A percentile compares a stretch with the other conserved stretches of the same genome.
phyloP scores from a whole-genome alignment of 2,113 vertebrate genomes.

The Erythrolamprus reginae region DNA sequence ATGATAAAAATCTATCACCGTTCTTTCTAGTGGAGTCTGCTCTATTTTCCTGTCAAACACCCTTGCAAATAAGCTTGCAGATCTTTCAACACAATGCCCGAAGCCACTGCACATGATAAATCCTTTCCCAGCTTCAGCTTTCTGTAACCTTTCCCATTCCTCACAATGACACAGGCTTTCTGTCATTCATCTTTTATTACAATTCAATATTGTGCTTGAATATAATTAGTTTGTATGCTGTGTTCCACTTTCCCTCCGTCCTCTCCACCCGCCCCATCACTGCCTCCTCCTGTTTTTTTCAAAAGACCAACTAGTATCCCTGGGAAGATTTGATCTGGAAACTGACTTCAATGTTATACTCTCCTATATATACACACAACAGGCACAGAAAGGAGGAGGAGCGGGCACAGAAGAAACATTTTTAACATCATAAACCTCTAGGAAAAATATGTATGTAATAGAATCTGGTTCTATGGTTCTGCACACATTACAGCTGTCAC shows the following conservation, averaged over 20 bases:
- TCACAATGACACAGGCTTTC: constrained; percentile 76
- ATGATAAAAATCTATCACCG: constrained; percentile 71
- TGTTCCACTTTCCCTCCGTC: neutral
- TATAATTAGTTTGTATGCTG: constrained; percentile 68
- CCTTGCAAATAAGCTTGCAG: constrained; percentile 75
- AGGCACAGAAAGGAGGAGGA: constrained; percentile 61
- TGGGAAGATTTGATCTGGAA: constrained; percentile 73
- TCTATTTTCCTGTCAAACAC: constrained; percentile 70
- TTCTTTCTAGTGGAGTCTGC: constrained; percentile 65
- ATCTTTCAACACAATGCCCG: constrained; percentile 73
- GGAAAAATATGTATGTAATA: constrained; percentile 83
- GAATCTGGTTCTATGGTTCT: constrained; percentile 78
- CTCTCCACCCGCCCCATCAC: too few species aligned
- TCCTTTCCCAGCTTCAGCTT: constrained; percentile 71
- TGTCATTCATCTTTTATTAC: constrained; percentile 82
- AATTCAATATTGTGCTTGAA: constrained; percentile 79
- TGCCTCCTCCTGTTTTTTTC: neutral
- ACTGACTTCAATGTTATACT: constrained; percentile 72
- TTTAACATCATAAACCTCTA: constrained; percentile 78
- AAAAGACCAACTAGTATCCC: constrained; percentile 64
- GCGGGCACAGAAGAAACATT: constrained; percentile 71
- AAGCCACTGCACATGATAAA: constrained; percentile 72
- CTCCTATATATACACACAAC: constrained; percentile 77
- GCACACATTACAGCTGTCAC: constrained; percentile 81
- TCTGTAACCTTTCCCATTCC: constrained; percentile 74